These are phyloP conservation scores for Sebastes itinus DNA, from an alignment of 2,797 vertebrate genomes.

Conservation along the genomic window DNA sequence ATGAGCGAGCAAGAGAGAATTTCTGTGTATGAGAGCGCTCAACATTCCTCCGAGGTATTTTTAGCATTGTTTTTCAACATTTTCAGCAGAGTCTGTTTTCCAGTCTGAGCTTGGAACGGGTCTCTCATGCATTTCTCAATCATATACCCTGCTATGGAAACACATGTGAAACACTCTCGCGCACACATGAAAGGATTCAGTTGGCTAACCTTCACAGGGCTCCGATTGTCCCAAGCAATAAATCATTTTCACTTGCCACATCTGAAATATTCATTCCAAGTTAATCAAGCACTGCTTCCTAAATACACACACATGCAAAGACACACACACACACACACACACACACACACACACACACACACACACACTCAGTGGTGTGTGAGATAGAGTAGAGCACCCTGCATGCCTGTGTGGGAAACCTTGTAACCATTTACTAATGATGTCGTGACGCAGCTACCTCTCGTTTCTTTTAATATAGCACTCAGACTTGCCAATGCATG, in stretches of 20 bases:
- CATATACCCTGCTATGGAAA: constrained; percentile 12
- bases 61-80: constrained; percentile 64
- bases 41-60: constrained; percentile 71
- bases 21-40: constrained; percentile 50
- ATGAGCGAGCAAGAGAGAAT: constrained; percentile 54
- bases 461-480: constrained; percentile 35
- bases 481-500: constrained; percentile 24
- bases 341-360: background rate
- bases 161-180: background rate
- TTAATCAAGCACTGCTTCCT: constrained; percentile 62
- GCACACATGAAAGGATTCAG: constrained; percentile 14
- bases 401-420: constrained; percentile 31
- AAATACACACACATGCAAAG: constrained; percentile 15
- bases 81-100: constrained; percentile 40
- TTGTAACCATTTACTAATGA: constrained; percentile 39
- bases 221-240: constrained; percentile 69
- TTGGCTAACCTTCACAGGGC: constrained; percentile 33
- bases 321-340: background rate
- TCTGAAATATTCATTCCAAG: constrained; percentile 72
- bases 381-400: constrained; percentile 11
- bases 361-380: background rate
- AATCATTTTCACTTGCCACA: constrained; percentile 57
- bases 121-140: constrained; percentile 47
- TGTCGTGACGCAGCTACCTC: constrained; percentile 30
- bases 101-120: constrained; percentile 22